Percentiles rank a stretch among this genome's conserved stretches.
Conservation (phyloP, 2,888 invertebrate species). For the Perdita meconis region DNA sequence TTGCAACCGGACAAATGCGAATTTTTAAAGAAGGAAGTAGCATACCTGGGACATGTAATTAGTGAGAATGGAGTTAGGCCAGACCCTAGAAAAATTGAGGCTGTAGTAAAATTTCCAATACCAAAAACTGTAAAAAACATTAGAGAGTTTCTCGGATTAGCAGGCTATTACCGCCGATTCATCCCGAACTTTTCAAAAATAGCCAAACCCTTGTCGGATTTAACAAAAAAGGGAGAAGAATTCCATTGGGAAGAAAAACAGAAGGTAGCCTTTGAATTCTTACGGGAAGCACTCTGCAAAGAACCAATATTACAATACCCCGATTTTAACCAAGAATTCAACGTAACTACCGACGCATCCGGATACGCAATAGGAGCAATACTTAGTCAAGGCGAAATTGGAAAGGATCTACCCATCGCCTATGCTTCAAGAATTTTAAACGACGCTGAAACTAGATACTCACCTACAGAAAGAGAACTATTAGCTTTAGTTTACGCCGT, state of each 20-base stretch:
- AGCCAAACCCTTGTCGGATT: not conserved
- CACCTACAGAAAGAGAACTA: not conserved
- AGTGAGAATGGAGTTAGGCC: not conserved
- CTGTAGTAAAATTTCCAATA: not conserved
- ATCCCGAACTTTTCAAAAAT: not conserved
- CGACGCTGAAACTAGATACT: not conserved
- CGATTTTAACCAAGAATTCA: not conserved
- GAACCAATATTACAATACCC: slow-evolving; percentile 18
- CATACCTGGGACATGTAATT: slow-evolving; percentile 15
- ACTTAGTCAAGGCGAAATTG: slow-evolving; percentile 21
- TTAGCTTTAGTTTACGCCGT: not conserved
- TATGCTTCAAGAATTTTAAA: not conserved
- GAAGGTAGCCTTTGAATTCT: not conserved
- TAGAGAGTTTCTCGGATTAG: slow-evolving; percentile 4
- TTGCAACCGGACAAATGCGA: slow-evolving; percentile 23
- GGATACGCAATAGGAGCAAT: slow-evolving; percentile 10
- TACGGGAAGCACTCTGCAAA: not conserved
- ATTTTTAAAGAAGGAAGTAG: not conserved
- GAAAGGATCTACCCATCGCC: slow-evolving; percentile 5
- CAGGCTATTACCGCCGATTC: slow-evolving; percentile 13
- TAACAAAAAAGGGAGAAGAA: too few relatives aligned
- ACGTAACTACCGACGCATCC: slow-evolving; percentile 11
- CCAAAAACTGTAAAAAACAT: too few relatives aligned
- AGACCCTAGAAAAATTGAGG: not conserved
- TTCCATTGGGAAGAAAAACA: not conserved